These are phyloP conservation scores for Oophaga sylvatica DNA, from an alignment of 2,797 vertebrate genomes.

Conservation along the genomic window DNA sequence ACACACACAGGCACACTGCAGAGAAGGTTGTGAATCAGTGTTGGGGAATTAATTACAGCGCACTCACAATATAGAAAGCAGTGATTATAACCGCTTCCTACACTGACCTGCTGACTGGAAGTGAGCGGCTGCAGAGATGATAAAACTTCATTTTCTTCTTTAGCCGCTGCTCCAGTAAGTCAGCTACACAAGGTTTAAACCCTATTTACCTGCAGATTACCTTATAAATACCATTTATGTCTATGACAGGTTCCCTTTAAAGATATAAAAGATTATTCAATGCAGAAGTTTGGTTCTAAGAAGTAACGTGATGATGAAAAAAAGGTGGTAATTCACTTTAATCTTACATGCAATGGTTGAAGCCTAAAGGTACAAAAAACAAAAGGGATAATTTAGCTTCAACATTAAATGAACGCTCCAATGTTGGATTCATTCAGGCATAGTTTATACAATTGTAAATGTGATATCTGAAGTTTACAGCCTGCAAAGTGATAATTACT, in stretches of 20 bases:
- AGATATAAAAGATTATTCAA: background rate
- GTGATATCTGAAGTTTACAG: slow-evolving; percentile 16
- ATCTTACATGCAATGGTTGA: background rate
- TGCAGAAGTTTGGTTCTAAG: background rate
- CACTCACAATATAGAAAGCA: no score
- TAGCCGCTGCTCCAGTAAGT: no score
- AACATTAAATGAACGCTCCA: background rate
- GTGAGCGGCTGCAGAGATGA: no score
- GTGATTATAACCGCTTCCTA: no score
- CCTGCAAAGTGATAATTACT: slow-evolving; percentile 21
- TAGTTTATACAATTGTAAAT: slow-evolving; percentile 6
- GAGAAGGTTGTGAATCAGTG: no score
- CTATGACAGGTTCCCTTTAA: background rate
- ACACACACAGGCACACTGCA: no score
- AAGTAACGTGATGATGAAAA: background rate
- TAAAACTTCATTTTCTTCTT: no score
- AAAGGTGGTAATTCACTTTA: background rate
- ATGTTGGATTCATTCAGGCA: background rate
- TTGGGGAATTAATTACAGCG: no score
- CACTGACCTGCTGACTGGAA: no score
- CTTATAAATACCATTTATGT: no score
- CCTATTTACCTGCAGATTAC: no score
- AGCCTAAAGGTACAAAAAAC: slow-evolving; percentile 8
- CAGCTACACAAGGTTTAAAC: no score
- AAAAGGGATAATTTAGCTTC: slow-evolving; percentile 23